These are phyloP conservation scores for Leucosticte australis DNA, from an alignment of 2,113 vertebrate species.

Conservation along the genomic window DNA sequence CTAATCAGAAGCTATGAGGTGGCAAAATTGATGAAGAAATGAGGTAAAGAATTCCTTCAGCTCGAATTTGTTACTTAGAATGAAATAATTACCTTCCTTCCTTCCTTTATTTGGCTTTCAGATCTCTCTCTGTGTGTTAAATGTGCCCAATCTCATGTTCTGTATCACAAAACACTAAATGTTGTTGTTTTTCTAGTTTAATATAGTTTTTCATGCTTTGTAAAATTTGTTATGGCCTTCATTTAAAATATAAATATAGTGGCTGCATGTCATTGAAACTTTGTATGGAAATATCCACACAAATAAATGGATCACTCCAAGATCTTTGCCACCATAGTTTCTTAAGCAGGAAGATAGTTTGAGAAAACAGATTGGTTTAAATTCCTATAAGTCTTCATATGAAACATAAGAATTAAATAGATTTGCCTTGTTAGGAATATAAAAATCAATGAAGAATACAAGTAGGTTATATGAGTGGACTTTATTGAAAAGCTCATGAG, in stretches of 20 bases:
- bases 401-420: neutral
- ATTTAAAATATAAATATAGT: neutral
- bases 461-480: neutral
- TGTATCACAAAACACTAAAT: neutral
- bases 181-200: neutral
- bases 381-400: neutral
- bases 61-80: neutral
- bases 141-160: rapidly evolving
- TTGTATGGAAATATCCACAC: neutral
- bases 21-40: neutral
- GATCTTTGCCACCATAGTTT: neutral
- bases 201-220: neutral
- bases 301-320: neutral
- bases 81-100: neutral
- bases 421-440: neutral
- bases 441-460: neutral
- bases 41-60: neutral
- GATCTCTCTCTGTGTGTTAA: neutral
- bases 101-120: neutral
- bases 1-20: neutral
- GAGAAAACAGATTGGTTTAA: neutral
- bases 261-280: neutral
- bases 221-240: neutral
- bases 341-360: neutral
- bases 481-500: neutral